Conservation (phyloP, 2,113 vertebrate species). For the Chaetodon auriga region DNA sequence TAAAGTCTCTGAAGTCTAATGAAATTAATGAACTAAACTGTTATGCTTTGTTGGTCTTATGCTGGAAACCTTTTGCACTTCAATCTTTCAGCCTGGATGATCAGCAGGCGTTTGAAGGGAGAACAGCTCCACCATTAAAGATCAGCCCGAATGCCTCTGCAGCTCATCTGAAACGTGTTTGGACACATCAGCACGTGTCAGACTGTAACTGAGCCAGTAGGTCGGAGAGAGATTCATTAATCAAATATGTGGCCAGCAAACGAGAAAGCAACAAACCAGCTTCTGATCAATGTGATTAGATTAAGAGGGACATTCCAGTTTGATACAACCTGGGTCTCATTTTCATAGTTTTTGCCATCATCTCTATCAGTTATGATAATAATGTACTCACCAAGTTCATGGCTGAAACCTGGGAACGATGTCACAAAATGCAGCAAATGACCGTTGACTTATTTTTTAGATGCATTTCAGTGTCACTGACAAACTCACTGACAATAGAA, state of each 20-base stretch:
- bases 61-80: constrained; percentile 12
- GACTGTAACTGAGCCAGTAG: not conserved
- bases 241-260: not conserved
- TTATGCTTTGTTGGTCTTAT: constrained; percentile 42
- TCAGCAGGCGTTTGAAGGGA: constrained; percentile 14
- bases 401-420: not conserved
- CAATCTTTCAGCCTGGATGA: constrained; percentile 32
- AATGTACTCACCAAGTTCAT: not conserved
- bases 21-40: constrained; percentile 52
- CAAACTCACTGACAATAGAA: too few relatives aligned
- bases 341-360: too few relatives aligned
- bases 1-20: constrained; percentile 36
- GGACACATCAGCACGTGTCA: not conserved
- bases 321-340: not conserved
- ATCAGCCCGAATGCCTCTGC: not conserved
- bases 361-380: not conserved
- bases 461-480: too few relatives aligned
- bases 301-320: not conserved
- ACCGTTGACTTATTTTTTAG: too few relatives aligned
- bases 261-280: not conserved
- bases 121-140: not conserved
- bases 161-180: not conserved
- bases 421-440: too few relatives aligned
- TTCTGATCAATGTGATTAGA: not conserved
- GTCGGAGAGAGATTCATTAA: not conserved